A percentile compares a stretch with the other conserved stretches of the same genome.
Evolutionary conservation across 2,888 invertebrate species (phyloP).

Genomic region (Oligia latruncula): DNA sequence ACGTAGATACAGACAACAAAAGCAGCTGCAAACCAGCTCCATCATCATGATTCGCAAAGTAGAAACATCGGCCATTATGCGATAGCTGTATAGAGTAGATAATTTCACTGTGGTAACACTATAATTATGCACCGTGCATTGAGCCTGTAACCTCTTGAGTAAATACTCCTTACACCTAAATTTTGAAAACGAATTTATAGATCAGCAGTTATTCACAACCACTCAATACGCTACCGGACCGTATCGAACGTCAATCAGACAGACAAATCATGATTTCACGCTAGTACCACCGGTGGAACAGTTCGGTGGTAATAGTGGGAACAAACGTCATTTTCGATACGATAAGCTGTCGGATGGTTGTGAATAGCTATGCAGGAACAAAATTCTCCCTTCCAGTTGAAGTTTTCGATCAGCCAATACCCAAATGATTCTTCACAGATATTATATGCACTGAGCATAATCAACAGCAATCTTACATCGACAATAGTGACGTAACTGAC

Average conservation of each 20-base stretch:
- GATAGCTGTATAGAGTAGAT: background rate
- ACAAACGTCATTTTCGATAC: background rate
- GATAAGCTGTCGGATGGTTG: background rate
- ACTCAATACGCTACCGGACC: background rate
- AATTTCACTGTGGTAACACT: constrained; percentile 12
- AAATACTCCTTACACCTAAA: constrained; percentile 8
- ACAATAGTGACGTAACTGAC: background rate
- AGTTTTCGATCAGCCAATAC: constrained; percentile 13
- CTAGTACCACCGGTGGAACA: no score
- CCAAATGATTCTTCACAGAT: constrained; percentile 9
- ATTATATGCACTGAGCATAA: background rate
- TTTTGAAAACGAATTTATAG: constrained; percentile 16
- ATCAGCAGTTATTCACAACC: background rate
- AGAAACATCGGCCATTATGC: constrained; percentile 3
- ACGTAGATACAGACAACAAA: constrained; percentile 1
- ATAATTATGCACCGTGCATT: constrained; percentile 30
- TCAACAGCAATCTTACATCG: background rate
- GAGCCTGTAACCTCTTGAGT: background rate
- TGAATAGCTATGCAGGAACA: background rate
- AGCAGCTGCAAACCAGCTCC: constrained; percentile 18
- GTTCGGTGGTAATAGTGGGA: no score
- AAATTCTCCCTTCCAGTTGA: background rate
- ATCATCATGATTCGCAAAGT: constrained; percentile 1
- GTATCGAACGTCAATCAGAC: background rate
- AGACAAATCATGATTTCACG: background rate